Evolutionary conservation across 37 sponge, comb jelly and placozoan species (phyloP), one percentile per base, ranked within the genome.

Genomic region (Hexactinellida sp.): DNA sequence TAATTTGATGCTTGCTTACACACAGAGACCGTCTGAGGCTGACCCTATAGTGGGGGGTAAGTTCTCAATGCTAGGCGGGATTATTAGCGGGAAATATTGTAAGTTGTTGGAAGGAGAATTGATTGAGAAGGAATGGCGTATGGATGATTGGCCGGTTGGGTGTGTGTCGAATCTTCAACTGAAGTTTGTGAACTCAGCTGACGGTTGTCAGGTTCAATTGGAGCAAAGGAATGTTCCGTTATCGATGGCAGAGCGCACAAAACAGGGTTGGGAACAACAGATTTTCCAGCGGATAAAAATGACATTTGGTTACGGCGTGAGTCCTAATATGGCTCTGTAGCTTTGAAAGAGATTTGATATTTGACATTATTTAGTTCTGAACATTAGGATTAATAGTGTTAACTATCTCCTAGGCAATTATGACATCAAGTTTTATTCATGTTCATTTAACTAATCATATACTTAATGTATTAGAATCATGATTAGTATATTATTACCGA

Each of bases 231-330:
- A 90, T 34, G 92, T 98, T 0, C 99, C 99, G 24, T 89, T 91
- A 10, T 37, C 3, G 13, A 21, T 23, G 34, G 76, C 76, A 7
- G 96, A 98, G 24, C 52, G 92, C 36, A 95, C 94, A 34, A 89
- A 86, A 37, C 82, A 92, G 24, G 96, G 96, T 0, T 98, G 99
- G 99, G 89, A 85, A 39, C 83, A 87, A 37, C 86, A 95, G 87
- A 93, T 93, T 55, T 95, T 92, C 82, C 85, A 93, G 55, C 55
- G 87, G 51, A 95, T 98, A 82, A 94, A 92, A 84, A 38, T 54
- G 54, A 91, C 91, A 7, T 98, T 98, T 88, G 99, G 99, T 36
- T 98, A 89, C 86, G 99, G 99, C 35, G 89, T 63, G 25, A 63
- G 76, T 63, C 76, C 76, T 25, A n/a, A 23, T 10, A 32, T 63